Conservation (phyloP, 2,888 invertebrate genomes). For the Kryphioiulus occultus region DNA sequence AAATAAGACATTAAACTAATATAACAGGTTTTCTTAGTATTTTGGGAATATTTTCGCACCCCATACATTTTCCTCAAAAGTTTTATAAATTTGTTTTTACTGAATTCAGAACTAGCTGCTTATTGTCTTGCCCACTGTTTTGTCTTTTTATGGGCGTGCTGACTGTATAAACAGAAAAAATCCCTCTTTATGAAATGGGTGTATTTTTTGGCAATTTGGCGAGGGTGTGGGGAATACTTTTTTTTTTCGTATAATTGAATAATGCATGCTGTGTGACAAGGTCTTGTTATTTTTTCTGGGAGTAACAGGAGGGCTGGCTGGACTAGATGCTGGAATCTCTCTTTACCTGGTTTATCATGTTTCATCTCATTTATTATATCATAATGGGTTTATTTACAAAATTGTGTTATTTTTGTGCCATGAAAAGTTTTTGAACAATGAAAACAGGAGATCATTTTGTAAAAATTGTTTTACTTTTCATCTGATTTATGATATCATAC, state of each 20-base stretch:
- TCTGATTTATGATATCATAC: too few species aligned
- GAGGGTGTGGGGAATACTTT: neutral
- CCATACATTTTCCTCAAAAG: too few species aligned
- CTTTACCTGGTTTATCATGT: neutral
- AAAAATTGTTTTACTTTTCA: too few species aligned
- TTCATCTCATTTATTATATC: too few species aligned
- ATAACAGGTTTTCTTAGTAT: too few species aligned
- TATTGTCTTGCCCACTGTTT: neutral
- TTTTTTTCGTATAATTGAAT: constrained; percentile 1
- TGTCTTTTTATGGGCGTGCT: neutral
- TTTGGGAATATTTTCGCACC: too few species aligned
- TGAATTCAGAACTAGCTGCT: neutral
- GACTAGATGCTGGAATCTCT: neutral
- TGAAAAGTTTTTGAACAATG: too few species aligned
- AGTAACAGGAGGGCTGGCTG: neutral
- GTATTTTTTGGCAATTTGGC: neutral
- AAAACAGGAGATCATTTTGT: too few species aligned
- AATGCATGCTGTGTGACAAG: constrained; percentile 20
- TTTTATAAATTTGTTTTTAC: neutral
- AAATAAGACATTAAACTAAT: too few species aligned
- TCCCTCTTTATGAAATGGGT: neutral
- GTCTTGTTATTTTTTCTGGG: neutral
- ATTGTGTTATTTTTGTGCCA: neutral
- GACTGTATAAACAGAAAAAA: neutral
- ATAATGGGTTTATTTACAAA: neutral